Evolutionary conservation across 2,113 vertebrate species (phyloP).

Genomic region (Stomatorhinus ivindoensis): DNA sequence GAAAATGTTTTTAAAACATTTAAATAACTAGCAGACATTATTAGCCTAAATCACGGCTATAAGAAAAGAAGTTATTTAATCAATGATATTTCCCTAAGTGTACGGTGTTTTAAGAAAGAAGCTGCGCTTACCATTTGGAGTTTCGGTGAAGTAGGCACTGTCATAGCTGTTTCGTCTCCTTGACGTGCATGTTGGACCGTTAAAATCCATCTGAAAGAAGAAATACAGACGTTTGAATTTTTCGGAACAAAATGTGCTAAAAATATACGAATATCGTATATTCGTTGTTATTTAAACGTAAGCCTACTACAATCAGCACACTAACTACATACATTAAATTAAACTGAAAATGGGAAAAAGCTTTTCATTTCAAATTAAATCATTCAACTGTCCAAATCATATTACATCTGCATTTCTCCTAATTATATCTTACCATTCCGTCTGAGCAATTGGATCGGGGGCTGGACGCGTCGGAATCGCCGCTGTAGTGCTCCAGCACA

Average conservation of each 20-base stretch:
- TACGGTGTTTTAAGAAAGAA: neutral
- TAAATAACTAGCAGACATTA: neutral
- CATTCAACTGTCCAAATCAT: neutral
- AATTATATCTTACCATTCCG: slow-evolving; percentile 78
- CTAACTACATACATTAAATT: neutral
- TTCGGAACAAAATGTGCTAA: neutral
- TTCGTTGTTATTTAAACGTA: neutral
- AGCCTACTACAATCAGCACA: neutral
- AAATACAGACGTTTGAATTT: neutral
- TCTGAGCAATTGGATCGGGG: slow-evolving; percentile 94
- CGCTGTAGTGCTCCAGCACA: slow-evolving; percentile 83
- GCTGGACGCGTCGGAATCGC: slow-evolving; percentile 89
- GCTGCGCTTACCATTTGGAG: slow-evolving; percentile 63
- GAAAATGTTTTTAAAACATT: neutral
- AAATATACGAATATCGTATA: neutral
- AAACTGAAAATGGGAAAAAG: neutral
- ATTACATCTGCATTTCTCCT: neutral
- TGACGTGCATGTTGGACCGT: slow-evolving; percentile 65
- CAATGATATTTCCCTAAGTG: neutral
- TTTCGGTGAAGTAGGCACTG: slow-evolving; percentile 74
- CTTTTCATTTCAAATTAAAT: neutral
- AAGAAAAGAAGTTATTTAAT: neutral
- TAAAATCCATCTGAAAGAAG: slow-evolving; percentile 77
- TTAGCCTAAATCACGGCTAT: neutral
- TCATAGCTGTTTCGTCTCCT: slow-evolving; percentile 73